Evolutionary conservation across 2,113 vertebrate species (phyloP).

Genomic region (Paramormyrops kingsleyae): DNA sequence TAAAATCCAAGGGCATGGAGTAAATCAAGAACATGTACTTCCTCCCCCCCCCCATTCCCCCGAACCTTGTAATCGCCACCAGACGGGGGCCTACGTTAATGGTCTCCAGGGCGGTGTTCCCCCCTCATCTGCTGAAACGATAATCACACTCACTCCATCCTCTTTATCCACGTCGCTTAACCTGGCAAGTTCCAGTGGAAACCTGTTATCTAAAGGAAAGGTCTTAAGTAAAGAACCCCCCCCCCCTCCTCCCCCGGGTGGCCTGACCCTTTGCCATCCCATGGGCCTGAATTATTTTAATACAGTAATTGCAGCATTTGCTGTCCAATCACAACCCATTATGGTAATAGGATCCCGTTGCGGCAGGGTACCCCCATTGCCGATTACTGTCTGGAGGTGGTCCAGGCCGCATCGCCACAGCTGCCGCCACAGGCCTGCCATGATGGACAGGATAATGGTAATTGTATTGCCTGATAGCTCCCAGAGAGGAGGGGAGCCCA

Average conservation of each 20-base stretch:
- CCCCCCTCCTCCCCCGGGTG: not conserved
- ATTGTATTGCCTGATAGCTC: not conserved
- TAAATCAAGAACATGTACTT: not conserved
- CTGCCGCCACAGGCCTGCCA: not conserved
- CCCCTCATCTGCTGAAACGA: not conserved
- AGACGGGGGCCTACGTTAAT: not conserved
- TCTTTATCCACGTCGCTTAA: not conserved
- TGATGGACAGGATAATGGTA: constrained; percentile 21
- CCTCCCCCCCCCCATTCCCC: not conserved
- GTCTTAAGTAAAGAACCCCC: not conserved
- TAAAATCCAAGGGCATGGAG: not conserved
- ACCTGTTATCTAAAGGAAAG: not conserved
- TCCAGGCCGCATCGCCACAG: constrained; percentile 30
- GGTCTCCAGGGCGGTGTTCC: not conserved
- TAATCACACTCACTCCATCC: not conserved
- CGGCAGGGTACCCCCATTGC: constrained; percentile 23
- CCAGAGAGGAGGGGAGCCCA: not conserved
- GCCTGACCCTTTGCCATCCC: constrained; percentile 9
- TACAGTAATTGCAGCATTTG: constrained; percentile 45
- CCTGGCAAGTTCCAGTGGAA: not conserved
- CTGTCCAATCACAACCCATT: constrained; percentile 42
- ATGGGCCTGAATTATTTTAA: constrained; percentile 37
- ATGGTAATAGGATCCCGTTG: constrained; percentile 45
- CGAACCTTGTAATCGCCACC: not conserved
- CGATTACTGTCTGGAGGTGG: constrained; percentile 45